A percentile compares a stretch with the other conserved stretches of the same genome.
Conservation (phyloP, 2,888 invertebrate genomes). For the Nephrotoma guestfalica region DNA sequence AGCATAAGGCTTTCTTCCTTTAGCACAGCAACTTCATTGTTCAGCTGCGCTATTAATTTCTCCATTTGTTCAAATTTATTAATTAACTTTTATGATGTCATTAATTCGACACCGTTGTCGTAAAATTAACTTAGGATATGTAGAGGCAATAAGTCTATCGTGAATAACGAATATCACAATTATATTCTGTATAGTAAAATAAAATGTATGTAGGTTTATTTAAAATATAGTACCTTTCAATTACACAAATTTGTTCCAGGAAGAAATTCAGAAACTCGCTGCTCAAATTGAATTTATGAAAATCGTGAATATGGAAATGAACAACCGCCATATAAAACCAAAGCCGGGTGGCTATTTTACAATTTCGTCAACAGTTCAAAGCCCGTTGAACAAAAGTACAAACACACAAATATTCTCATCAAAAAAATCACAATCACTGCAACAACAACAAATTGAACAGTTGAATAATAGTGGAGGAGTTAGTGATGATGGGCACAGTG, state of each 20-base stretch:
- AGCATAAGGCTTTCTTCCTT: too few relatives aligned
- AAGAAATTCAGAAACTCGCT: constrained; percentile 80
- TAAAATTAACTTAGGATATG: too few relatives aligned
- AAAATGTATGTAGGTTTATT: not conserved
- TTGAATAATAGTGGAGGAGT: constrained; percentile 14
- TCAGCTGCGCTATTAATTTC: too few relatives aligned
- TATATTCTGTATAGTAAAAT: not conserved
- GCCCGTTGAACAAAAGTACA: constrained; percentile 23
- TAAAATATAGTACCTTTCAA: not conserved
- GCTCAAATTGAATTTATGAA: constrained; percentile 89
- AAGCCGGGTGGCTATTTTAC: constrained; percentile 72
- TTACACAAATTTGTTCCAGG: constrained; percentile 35
- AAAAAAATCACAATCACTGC: constrained; percentile 16
- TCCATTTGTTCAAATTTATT: too few relatives aligned
- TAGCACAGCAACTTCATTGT: too few relatives aligned
- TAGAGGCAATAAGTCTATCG: too few relatives aligned
- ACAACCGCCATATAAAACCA: constrained; percentile 76
- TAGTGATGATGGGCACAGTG: constrained; percentile 18
- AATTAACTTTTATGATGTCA: too few relatives aligned
- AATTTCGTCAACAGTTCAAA: constrained; percentile 36
- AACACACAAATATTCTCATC: constrained; percentile 19
- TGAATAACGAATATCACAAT: not conserved
- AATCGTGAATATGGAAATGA: constrained; percentile 86
- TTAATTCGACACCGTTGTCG: too few relatives aligned
- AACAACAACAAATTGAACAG: constrained; percentile 18